Evolutionary conservation across 2,797 vertebrate species (phyloP).

Genomic region (Pangasius larnaudii): DNA sequence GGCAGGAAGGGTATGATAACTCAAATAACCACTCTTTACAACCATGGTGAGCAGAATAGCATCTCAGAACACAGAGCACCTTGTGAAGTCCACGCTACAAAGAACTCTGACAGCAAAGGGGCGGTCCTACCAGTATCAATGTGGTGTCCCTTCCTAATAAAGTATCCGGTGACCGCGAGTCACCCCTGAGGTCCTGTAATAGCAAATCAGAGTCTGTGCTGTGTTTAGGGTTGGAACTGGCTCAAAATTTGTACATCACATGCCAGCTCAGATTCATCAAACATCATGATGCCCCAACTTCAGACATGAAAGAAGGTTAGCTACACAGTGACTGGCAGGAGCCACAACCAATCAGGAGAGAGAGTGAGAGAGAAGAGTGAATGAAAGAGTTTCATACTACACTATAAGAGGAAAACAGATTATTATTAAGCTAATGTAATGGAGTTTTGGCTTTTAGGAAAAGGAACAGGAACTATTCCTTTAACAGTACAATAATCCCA

Average conservation of each 20-base stretch:
- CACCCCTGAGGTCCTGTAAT: not conserved
- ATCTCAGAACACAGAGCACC: not conserved
- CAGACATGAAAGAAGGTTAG: not conserved
- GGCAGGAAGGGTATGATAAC: not conserved
- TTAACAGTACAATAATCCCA: not conserved
- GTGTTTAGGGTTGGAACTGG: not conserved
- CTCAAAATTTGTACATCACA: not conserved
- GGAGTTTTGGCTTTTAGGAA: not conserved
- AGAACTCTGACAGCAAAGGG: not conserved
- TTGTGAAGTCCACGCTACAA: not conserved
- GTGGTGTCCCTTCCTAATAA: not conserved
- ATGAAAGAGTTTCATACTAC: not conserved
- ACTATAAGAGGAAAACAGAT: not conserved
- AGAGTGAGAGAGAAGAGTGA: not conserved
- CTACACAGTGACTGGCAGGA: not conserved
- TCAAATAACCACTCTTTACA: not conserved
- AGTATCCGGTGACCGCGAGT: not conserved
- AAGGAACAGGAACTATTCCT: not conserved
- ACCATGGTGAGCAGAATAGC: not conserved
- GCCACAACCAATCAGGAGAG: not conserved
- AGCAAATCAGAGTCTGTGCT: not conserved
- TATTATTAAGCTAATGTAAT: not conserved
- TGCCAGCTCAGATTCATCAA: not conserved
- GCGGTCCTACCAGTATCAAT: not conserved
- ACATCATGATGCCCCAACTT: not conserved